A percentile compares a stretch with the other conserved stretches of the same genome.
Conservation (phyloP, 2,888 invertebrate genomes). For the Dinocampus coccinellae region DNA sequence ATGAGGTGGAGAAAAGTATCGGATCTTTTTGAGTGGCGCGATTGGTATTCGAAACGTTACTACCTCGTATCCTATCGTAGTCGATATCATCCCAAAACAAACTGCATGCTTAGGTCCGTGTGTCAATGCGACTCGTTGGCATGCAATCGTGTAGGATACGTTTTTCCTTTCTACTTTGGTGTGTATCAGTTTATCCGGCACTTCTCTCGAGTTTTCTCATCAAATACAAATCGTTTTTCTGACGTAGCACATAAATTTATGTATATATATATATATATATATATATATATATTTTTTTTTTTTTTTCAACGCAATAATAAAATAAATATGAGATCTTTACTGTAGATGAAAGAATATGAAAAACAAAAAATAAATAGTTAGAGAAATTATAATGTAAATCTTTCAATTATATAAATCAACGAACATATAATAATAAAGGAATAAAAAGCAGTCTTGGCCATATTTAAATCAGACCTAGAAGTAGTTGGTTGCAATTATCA, state of each 20-base stretch:
- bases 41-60: slow-evolving; percentile 52
- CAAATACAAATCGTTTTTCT: slow-evolving; percentile 3
- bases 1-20: slow-evolving; percentile 37
- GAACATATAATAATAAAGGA: too few species aligned
- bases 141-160: slow-evolving; percentile 26
- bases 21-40: slow-evolving; percentile 41
- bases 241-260: background rate
- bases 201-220: background rate
- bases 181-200: slow-evolving; percentile 16
- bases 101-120: slow-evolving; percentile 41
- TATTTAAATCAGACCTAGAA: slow-evolving; percentile 8
- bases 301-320: background rate
- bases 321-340: background rate
- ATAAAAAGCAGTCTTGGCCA: slow-evolving; percentile 18
- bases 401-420: slow-evolving; percentile 35
- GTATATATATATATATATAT: background rate
- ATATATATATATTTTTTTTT: too few species aligned
- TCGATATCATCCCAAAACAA: slow-evolving; percentile 48
- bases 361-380: background rate
- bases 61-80: slow-evolving; percentile 41
- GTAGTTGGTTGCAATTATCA: slow-evolving; percentile 21
- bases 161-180: background rate
- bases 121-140: slow-evolving; percentile 25
- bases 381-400: background rate
- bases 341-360: background rate